phyloP scores from a whole-genome alignment of 2,888 invertebrate species.

The Drosophila tripunctata region DNA sequence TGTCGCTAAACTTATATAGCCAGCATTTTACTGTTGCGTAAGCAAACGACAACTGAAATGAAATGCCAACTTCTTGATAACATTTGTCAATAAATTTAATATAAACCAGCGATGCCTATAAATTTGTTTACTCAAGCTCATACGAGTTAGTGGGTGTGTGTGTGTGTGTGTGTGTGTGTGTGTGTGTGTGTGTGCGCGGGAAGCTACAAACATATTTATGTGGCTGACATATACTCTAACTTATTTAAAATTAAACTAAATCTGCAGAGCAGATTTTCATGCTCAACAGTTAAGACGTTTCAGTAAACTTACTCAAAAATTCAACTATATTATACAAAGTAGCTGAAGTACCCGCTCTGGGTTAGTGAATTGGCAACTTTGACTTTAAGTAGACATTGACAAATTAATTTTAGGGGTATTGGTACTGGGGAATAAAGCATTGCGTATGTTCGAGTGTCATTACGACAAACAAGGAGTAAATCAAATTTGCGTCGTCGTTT shows the following conservation, averaged over 20 bases:
- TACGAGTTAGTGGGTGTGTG: too few relatives aligned
- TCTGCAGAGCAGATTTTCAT: too few relatives aligned
- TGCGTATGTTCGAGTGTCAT: constrained; percentile 58
- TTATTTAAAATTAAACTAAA: neutral
- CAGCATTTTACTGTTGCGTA: constrained; percentile 74
- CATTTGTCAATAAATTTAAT: constrained; percentile 79
- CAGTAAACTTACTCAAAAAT: too few relatives aligned
- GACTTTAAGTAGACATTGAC: constrained; percentile 77
- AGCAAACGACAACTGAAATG: constrained; percentile 73
- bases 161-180: neutral
- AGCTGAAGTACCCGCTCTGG: constrained; percentile 1
- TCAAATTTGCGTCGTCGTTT: constrained; percentile 70
- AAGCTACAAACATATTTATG: constrained; percentile 33
- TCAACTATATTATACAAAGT: too few relatives aligned
- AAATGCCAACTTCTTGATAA: constrained; percentile 71
- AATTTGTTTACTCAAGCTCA: constrained; percentile 43
- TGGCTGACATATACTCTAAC: constrained; percentile 9
- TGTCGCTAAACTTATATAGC: constrained; percentile 67
- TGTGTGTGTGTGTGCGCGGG: neutral
- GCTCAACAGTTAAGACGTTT: too few relatives aligned
- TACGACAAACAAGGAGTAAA: constrained; percentile 70
- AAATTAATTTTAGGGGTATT: constrained; percentile 65
- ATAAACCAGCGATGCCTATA: constrained; percentile 59
- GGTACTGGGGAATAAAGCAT: constrained; percentile 13
- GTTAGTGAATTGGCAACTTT: constrained; percentile 45